Evolutionary conservation across 92 coral and sea anemone genomes (phyloP).

Genomic region (Palythoa grandis): DNA sequence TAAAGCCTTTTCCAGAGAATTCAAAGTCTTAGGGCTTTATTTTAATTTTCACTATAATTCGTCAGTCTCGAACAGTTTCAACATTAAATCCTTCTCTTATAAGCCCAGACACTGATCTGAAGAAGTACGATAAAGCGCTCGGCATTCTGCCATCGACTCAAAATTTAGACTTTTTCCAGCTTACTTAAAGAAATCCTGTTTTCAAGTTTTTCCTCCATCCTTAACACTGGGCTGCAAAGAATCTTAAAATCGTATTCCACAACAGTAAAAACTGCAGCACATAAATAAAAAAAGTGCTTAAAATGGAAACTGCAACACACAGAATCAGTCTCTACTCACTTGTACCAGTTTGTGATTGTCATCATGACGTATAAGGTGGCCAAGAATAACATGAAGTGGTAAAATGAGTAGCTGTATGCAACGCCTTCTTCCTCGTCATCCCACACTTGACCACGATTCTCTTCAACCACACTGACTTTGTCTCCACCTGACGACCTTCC

Average conservation of each 20-base stretch:
- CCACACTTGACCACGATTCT: slow-evolving; percentile 61
- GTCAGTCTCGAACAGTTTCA: no score
- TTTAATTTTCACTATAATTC: no score
- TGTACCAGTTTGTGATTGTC: slow-evolving; percentile 94
- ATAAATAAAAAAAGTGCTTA: not conserved
- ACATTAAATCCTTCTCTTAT: no score
- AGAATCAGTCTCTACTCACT: slow-evolving; percentile 56
- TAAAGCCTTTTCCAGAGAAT: no score
- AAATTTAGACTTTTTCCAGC: no score
- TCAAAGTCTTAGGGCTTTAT: no score
- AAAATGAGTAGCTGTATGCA: slow-evolving; percentile 86
- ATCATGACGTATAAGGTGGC: slow-evolving; percentile 85
- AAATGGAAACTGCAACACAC: not conserved
- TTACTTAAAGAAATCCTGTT: no score
- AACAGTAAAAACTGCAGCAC: not conserved
- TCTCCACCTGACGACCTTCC: slow-evolving; percentile 47
- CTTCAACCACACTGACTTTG: slow-evolving; percentile 70
- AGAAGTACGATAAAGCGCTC: no score
- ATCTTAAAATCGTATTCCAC: no score
- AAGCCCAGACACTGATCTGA: no score
- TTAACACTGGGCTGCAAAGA: no score
- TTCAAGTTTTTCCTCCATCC: no score
- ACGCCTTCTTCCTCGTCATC: slow-evolving; percentile 80
- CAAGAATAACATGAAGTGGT: slow-evolving; percentile 82
- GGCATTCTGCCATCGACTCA: not conserved